Conservation (phyloP, 2,113 vertebrate genomes). For the Bambusicola thoracicus region DNA sequence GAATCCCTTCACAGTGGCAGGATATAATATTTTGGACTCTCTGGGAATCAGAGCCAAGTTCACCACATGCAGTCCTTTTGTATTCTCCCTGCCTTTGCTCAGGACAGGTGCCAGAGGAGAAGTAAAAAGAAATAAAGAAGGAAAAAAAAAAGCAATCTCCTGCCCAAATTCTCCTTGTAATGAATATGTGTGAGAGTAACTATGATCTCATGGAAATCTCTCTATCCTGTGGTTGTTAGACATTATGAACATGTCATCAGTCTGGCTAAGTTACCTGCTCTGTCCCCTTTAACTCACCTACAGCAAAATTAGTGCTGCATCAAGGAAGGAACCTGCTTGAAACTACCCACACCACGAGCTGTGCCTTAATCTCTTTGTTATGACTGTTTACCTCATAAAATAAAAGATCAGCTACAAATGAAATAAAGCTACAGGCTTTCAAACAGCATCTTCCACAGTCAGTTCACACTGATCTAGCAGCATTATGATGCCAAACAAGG, state of each 20-base stretch:
- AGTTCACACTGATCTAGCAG: not conserved
- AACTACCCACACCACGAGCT: not conserved
- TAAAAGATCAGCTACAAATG: not conserved
- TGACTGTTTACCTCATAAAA: not conserved
- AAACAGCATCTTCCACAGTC: not conserved
- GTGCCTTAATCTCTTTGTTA: not conserved
- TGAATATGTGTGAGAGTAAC: conserved; percentile 50
- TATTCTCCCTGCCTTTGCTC: not conserved
- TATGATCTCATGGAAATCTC: conserved; percentile 43
- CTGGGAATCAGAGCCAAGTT: not conserved
- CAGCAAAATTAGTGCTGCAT: not conserved
- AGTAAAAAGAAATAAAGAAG: not conserved
- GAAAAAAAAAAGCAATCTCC: not conserved
- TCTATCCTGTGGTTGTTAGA: conserved; percentile 31
- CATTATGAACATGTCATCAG: conserved; percentile 25
- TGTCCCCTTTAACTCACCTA: conserved; percentile 11
- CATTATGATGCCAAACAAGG: not conserved
- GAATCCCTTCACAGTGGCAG: not conserved
- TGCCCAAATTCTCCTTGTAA: conserved; percentile 46
- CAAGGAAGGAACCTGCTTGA: not conserved
- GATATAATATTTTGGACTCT: not conserved
- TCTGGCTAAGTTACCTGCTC: not conserved
- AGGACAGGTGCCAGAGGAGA: not conserved
- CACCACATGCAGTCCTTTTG: not conserved
- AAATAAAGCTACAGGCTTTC: not conserved